A percentile compares a stretch with the other conserved stretches of the same genome.
Conservation (phyloP, 2,888 invertebrate genomes). For the Neoaliturus tenellus region DNA sequence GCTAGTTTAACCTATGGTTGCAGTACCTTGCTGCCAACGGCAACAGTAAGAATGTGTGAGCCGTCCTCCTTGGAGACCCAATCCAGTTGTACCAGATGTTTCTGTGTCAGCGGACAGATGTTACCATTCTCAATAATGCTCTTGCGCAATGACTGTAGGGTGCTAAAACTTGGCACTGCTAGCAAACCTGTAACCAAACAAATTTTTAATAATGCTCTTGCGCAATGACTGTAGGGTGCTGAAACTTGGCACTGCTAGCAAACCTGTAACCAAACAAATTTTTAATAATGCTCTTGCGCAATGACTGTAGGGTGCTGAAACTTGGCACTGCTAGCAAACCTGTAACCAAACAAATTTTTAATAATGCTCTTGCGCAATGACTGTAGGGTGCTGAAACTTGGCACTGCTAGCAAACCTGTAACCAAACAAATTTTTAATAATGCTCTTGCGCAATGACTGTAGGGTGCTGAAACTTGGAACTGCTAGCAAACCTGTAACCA, state of each 20-base stretch:
- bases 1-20: no score
- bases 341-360: no score
- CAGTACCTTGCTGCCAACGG: conserved; percentile 88
- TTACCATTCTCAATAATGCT: conserved; percentile 95
- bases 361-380: no score
- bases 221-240: conserved; percentile 91
- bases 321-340: conserved; percentile 91
- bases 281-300: conserved; percentile 92
- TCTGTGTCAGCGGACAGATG: conserved; percentile 92
- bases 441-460: no score
- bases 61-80: conserved; percentile 99
- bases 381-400: no score
- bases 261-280: conserved; percentile 77
- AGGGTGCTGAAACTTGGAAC: no score
- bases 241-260: conserved; percentile 93
- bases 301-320: conserved; percentile 91
- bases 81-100: conserved; percentile 96
- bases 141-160: conserved; percentile 89
- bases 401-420: no score
- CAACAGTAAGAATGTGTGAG: conserved; percentile 97
- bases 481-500: no score
- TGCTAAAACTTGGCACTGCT: conserved; percentile 94
- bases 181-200: conserved; percentile 76
- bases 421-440: no score
- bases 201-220: conserved; percentile 92